These are phyloP conservation scores for Halictus ligatus DNA, from an alignment of 2,888 invertebrate species.

Conservation along the genomic window DNA sequence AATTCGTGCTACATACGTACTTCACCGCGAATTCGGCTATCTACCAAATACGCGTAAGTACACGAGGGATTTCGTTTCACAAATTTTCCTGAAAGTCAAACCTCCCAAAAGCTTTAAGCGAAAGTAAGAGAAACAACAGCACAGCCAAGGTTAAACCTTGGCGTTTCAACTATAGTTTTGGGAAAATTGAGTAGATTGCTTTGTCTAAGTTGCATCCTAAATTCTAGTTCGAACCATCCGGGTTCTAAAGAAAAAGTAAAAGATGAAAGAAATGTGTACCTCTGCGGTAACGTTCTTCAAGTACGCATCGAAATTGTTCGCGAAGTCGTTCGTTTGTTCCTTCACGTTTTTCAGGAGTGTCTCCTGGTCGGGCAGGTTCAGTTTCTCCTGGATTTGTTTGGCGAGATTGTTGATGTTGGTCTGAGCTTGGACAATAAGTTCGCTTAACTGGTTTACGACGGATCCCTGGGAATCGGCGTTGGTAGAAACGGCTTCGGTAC, in stretches of 20 bases:
- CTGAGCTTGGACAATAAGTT: constrained; percentile 76
- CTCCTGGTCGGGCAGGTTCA: constrained; percentile 76
- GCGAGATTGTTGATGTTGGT: constrained; percentile 73
- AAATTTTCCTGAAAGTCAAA: neutral
- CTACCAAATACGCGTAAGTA: no score
- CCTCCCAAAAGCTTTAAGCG: neutral
- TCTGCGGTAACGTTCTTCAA: constrained; percentile 74
- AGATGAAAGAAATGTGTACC: constrained; percentile 53
- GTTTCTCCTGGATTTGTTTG: constrained; percentile 73
- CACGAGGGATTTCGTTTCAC: neutral
- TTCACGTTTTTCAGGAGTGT: constrained; percentile 74
- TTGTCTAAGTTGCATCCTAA: neutral
- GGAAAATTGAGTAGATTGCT: no score
- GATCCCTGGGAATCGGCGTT: constrained; percentile 28
- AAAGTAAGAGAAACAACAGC: neutral
- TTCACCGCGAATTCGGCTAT: no score
- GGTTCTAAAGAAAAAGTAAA: neutral
- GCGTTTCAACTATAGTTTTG: no score
- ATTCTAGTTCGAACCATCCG: neutral
- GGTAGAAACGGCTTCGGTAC: neutral
- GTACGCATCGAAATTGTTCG: constrained; percentile 73
- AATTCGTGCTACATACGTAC: neutral
- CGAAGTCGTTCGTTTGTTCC: constrained; percentile 73
- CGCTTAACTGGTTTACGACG: constrained; percentile 58
- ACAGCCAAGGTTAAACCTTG: no score